These are phyloP conservation scores for Gymnoscopelus braueri DNA, from an alignment of 2,797 vertebrate species.

Conservation along the genomic window DNA sequence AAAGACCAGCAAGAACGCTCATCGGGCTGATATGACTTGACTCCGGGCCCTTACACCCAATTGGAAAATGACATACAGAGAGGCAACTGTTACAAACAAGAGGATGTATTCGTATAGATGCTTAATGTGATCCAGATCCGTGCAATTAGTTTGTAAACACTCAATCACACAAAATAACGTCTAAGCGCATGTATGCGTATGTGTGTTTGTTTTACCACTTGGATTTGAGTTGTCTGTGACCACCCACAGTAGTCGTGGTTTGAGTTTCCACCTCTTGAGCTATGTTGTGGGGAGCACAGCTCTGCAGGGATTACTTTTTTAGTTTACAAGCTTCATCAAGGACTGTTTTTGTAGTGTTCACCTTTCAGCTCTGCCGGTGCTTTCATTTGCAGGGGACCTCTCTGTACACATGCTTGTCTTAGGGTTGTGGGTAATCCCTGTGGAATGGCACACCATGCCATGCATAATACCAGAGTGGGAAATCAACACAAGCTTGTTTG, in stretches of 20 bases:
- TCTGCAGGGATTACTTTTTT: constrained; percentile 48
- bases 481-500: constrained; percentile 26
- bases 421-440: constrained; percentile 48
- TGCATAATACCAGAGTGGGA: background rate
- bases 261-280: constrained; percentile 52
- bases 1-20: constrained; percentile 56
- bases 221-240: constrained; percentile 67
- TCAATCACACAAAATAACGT: constrained; percentile 59
- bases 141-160: constrained; percentile 76
- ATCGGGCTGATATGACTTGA: constrained; percentile 55
- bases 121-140: constrained; percentile 54
- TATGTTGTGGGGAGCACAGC: constrained; percentile 39
- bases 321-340: constrained; percentile 47
- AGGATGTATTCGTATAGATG: constrained; percentile 41
- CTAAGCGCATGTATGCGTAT: constrained; percentile 31
- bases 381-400: constrained; percentile 45
- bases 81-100: constrained; percentile 56
- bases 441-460: constrained; percentile 9
- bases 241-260: constrained; percentile 73
- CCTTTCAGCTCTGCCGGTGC: constrained; percentile 42
- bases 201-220: constrained; percentile 67
- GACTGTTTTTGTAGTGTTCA: constrained; percentile 51
- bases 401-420: constrained; percentile 26
- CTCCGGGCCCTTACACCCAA: constrained; percentile 49
- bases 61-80: constrained; percentile 57